Evolutionary conservation across 2,113 vertebrate species (phyloP), one percentile per base, ranked within the genome.

Genomic region (Ahaetulla prasina): DNA sequence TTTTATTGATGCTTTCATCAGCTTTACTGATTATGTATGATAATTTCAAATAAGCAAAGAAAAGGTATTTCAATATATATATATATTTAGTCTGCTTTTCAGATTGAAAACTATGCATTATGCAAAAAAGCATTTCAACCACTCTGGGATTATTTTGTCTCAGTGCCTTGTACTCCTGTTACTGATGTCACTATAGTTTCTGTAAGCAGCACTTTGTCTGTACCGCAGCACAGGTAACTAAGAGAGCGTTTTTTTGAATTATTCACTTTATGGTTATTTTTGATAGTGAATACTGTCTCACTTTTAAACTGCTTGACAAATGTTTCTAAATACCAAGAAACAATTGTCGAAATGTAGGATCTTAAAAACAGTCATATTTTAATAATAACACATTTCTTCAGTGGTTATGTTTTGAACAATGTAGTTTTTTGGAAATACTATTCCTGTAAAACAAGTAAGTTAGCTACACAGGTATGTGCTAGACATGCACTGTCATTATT

Each of bases 81-180:
- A 95, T 52, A 96, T 87, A 97, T 95, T 2, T 92, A 99, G 99
- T 97, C 97, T 90, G 98, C 99, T 85, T 99, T 98, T 96, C 98
- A 98, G 96, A 97, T 97, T 35, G 96, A 98, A 54, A 97, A 98
- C 92, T 97, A 98, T 92, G 89, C 94, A 6, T 22, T 99, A 93
- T 97, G 98, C 89, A 99, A 98, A 96, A 98, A 95, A 97, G 97
- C 98, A 49, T 99, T 98, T 96, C 97, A 96, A 52, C 97, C 98
- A 25, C 80, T 99, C 87, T 99, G 99, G 99, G 97, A 97, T 94
- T 98, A 98, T 97, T 99, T 98, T 95, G 98, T 98, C 60, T 93
- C 94, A 86, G 87, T 95, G 3, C 91, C 96, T 63, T 55, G 18
- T 94, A 74, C 88, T 4, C 39, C 60, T 9, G 55, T 93, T 95